Percentiles rank a stretch among this genome's conserved stretches.
phyloP scores from a whole-genome alignment of 2,113 vertebrate species.

The Nipponia nippon region DNA sequence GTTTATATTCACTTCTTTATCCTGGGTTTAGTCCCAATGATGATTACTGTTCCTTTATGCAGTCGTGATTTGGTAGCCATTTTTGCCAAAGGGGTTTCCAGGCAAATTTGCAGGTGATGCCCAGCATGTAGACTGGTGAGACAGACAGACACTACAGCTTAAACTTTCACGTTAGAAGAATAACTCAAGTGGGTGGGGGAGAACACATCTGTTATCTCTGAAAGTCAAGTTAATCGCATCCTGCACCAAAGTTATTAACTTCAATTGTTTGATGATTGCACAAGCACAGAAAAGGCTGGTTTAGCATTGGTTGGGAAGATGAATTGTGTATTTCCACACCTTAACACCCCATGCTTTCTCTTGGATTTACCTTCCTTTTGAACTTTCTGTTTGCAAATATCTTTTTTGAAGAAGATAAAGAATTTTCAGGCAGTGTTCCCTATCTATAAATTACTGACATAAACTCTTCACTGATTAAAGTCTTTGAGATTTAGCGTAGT shows the following conservation, averaged over 20 bases:
- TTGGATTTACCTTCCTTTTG: background rate
- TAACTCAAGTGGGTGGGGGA: background rate
- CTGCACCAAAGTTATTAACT: background rate
- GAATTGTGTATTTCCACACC: background rate
- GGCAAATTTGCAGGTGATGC: background rate
- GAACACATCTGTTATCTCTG: background rate
- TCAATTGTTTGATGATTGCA: background rate
- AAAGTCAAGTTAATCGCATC: background rate
- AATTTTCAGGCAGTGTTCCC: background rate
- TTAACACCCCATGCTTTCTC: background rate
- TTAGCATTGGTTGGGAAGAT: background rate
- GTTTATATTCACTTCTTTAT: background rate
- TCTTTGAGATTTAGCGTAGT: background rate
- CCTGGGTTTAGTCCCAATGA: background rate
- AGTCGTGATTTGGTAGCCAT: background rate
- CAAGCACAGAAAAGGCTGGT: background rate
- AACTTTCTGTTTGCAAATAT: background rate
- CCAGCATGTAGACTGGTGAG: background rate
- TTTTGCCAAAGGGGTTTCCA: background rate
- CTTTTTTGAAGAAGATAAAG: background rate
- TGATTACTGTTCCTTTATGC: background rate
- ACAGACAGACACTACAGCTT: background rate
- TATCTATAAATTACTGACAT: background rate
- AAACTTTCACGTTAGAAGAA: background rate
- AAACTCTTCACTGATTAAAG: background rate